Evolutionary conservation across 2,113 vertebrate genomes (phyloP).

Genomic region (Notiomystis cincta): DNA sequence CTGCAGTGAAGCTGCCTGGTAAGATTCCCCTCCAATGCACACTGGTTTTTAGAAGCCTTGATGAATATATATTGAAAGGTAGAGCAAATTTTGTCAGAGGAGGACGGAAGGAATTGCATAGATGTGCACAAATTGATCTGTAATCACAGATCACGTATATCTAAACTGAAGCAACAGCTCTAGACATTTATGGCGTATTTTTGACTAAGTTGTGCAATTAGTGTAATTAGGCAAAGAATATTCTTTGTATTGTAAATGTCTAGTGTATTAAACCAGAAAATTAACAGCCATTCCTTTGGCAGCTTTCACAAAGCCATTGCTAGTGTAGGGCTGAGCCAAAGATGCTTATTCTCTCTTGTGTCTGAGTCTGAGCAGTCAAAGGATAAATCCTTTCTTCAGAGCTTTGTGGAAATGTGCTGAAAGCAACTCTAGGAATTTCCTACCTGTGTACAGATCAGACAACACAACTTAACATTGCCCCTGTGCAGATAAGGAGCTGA

Average conservation of each 20-base stretch:
- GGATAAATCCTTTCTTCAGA: not conserved
- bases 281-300: not conserved
- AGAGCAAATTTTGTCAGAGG: not conserved
- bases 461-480: not conserved
- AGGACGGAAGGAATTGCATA: not conserved
- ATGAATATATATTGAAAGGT: not conserved
- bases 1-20: not conserved
- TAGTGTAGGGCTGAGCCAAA: not conserved
- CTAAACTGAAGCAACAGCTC: not conserved
- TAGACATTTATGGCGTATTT: not conserved
- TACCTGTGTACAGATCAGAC: not conserved
- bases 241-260: not conserved
- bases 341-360: not conserved
- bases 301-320: not conserved
- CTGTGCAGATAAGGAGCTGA: not conserved
- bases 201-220: not conserved
- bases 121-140: not conserved
- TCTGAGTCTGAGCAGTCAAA: not conserved
- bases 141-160: not conserved
- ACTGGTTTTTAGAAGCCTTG: not conserved
- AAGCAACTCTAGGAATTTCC: not conserved
- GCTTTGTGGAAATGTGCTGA: not conserved
- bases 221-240: conserved; percentile 14
- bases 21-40: not conserved
- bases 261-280: not conserved